Conservation (phyloP, 2,113 vertebrate genomes). For the Erpornis zantholeuca region DNA sequence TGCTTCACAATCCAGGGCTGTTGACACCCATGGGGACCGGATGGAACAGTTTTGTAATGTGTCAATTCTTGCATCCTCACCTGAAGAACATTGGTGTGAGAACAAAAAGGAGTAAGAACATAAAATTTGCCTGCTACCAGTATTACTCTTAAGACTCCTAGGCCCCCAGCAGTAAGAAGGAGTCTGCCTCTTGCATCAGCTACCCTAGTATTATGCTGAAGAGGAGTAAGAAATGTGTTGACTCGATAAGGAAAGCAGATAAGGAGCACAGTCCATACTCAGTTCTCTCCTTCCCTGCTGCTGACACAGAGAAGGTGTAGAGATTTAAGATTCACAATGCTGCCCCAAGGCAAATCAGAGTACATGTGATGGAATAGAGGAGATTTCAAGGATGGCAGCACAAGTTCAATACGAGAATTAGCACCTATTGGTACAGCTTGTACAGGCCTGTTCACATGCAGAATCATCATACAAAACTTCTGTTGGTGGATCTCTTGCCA, state of each 20-base stretch:
- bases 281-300: background rate
- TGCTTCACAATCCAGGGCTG: slow-evolving; percentile 72
- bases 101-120: background rate
- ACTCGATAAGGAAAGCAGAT: background rate
- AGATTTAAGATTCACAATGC: background rate
- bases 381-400: background rate
- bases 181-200: background rate
- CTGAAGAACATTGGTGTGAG: slow-evolving; percentile 37
- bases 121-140: background rate
- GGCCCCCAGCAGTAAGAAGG: background rate
- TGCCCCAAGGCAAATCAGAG: background rate
- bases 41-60: slow-evolving; percentile 32
- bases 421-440: background rate
- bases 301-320: background rate
- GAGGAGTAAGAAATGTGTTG: background rate
- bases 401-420: background rate
- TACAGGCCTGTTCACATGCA: background rate
- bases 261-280: background rate
- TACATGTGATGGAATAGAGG: background rate
- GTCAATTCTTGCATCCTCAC: slow-evolving; percentile 61
- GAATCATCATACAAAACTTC: background rate
- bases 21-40: slow-evolving; percentile 39
- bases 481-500: background rate
- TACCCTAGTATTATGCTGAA: background rate
- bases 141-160: background rate